Percentiles rank a stretch among this genome's conserved stretches.
These are phyloP conservation scores for Oncorhynchus keta DNA, from an alignment of 2,113 vertebrate genomes.

Conservation along the genomic window DNA sequence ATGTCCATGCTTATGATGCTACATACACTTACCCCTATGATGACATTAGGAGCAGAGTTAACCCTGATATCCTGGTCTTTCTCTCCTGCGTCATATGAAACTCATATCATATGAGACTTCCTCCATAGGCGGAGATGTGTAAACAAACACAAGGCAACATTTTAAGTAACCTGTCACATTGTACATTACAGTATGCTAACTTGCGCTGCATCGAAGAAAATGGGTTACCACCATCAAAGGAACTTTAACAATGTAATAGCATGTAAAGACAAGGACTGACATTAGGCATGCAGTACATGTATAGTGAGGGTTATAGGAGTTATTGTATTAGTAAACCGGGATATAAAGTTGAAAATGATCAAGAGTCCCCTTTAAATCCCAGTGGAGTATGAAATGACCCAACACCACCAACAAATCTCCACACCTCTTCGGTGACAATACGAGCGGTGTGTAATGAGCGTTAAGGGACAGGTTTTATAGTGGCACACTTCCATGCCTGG, in stretches of 20 bases:
- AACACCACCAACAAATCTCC: neutral
- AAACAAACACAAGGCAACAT: neutral
- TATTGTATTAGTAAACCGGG: neutral
- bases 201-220: no score
- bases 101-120: constrained; percentile 41
- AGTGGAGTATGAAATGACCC: neutral
- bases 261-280: neutral
- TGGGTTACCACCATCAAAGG: neutral
- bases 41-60: constrained; percentile 67
- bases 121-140: constrained; percentile 81
- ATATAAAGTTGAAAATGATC: neutral
- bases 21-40: constrained; percentile 81
- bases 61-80: constrained; percentile 64
- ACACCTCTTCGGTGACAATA: neutral
- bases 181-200: no score
- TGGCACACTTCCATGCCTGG: neutral
- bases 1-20: neutral
- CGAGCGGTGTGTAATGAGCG: neutral
- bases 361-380: neutral
- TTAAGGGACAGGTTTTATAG: neutral
- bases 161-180: no score
- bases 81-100: constrained; percentile 80
- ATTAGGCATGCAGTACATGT: neutral
- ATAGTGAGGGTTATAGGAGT: neutral
- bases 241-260: neutral